Percentiles rank a stretch among this genome's conserved stretches.
These are phyloP conservation scores for Bombus picipes DNA, from an alignment of 1,140 invertebrate genomes.

Conservation along the genomic window DNA sequence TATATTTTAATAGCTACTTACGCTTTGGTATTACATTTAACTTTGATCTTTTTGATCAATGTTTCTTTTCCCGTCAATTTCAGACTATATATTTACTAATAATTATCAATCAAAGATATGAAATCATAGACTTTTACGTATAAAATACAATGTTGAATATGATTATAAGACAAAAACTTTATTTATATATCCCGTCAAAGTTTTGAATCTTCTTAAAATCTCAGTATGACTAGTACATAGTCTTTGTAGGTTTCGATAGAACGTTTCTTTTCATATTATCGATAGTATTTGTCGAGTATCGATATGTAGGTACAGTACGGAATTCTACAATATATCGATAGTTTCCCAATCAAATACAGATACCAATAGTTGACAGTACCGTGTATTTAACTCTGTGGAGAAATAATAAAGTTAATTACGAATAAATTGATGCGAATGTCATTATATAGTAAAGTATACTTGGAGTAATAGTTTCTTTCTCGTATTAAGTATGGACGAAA, in stretches of 20 bases:
- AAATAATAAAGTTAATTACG: neutral
- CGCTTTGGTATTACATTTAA: neutral
- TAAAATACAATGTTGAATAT: neutral
- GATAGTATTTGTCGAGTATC: neutral
- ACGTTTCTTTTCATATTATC: neutral
- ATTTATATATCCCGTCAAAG: neutral
- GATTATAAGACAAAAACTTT: neutral
- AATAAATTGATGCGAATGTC: slow-evolving; percentile 14
- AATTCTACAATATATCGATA: neutral
- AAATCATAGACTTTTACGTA: too few relatives aligned
- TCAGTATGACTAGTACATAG: neutral
- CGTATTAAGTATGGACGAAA: slow-evolving; percentile 26
- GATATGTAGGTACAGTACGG: neutral
- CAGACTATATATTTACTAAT: neutral
- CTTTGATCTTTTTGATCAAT: neutral
- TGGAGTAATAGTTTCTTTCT: neutral
- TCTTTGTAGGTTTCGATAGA: neutral
- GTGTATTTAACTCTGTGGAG: neutral
- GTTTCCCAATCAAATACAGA: neutral
- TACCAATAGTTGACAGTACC: neutral
- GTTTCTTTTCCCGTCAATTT: neutral
- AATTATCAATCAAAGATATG: neutral
- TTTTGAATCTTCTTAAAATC: neutral
- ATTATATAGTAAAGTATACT: neutral
- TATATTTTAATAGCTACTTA: neutral